Percentiles rank a stretch among this genome's conserved stretches.
Evolutionary conservation across 2,797 vertebrate genomes (phyloP).

Genomic region (Sebastes goodei): DNA sequence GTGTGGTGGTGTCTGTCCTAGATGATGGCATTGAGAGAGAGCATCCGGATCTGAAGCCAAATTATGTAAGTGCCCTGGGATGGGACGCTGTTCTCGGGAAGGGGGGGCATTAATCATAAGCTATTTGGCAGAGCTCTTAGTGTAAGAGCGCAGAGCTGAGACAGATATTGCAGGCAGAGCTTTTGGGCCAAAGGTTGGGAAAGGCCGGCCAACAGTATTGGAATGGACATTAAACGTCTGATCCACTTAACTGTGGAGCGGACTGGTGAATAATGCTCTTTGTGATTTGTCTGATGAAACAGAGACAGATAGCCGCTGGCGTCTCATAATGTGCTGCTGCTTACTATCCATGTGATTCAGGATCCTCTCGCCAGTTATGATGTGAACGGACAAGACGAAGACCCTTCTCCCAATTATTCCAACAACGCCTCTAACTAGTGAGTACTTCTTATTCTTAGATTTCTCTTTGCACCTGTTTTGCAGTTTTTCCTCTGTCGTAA

Average conservation of each 20-base stretch:
- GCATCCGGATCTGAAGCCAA: constrained; percentile 93
- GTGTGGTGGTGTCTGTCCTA: constrained; percentile 94
- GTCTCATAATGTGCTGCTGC: constrained; percentile 48
- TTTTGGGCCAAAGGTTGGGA: constrained; percentile 69
- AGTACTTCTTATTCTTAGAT: constrained; percentile 63
- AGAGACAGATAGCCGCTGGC: constrained; percentile 62
- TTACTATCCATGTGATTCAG: constrained; percentile 77
- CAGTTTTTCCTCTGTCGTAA: background rate
- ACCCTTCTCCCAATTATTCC: constrained; percentile 89
- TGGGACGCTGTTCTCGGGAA: constrained; percentile 43
- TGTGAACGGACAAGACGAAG: constrained; percentile 90
- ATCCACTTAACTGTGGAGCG: constrained; percentile 66
- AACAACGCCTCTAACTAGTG: constrained; percentile 91
- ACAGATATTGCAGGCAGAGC: constrained; percentile 64
- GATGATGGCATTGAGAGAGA: constrained; percentile 93
- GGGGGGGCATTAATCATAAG: constrained; percentile 70
- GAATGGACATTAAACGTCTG: constrained; percentile 69
- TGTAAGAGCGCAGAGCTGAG: constrained; percentile 54
- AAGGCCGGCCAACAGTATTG: constrained; percentile 65
- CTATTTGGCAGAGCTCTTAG: constrained; percentile 69
- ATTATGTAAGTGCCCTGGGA: constrained; percentile 90
- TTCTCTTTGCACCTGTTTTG: constrained; percentile 31
- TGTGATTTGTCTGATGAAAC: constrained; percentile 68
- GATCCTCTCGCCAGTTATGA: constrained; percentile 93
- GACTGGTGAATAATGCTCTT: constrained; percentile 71